Evolutionary conservation across 1,140 invertebrate genomes (phyloP).

Genomic region (Lordiphosa stackelbergi): DNA sequence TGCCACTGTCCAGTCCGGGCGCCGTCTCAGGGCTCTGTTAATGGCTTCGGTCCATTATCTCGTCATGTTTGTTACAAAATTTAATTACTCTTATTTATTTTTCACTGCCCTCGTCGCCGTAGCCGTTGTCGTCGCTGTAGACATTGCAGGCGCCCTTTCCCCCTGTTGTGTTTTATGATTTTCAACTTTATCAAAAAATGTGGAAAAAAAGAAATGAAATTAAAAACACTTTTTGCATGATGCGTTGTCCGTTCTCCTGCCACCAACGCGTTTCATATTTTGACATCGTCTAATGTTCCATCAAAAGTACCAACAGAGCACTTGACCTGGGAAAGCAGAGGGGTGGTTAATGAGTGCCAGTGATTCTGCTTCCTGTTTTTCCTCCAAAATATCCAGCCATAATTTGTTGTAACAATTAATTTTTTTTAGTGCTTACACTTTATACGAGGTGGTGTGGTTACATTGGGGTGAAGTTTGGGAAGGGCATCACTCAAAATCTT

Average conservation of each 20-base stretch:
- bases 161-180: conserved; percentile 63
- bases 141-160: conserved; percentile 2
- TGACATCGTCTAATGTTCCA: conserved; percentile 44
- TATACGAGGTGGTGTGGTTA: too few species aligned
- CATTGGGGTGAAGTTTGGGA: too few species aligned
- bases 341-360: conserved; percentile 1
- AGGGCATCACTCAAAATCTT: too few species aligned
- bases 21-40: conserved; percentile 52
- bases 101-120: conserved; percentile 35
- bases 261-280: conserved; percentile 21
- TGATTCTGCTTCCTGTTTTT: neutral
- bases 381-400: too few species aligned
- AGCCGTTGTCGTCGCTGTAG: conserved; percentile 2
- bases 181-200: conserved; percentile 67
- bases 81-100: conserved; percentile 77
- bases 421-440: too few species aligned
- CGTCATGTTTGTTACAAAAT: conserved; percentile 77
- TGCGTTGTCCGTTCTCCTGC: conserved; percentile 22
- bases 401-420: too few species aligned
- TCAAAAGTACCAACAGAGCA: conserved; percentile 43
- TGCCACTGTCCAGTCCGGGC: conserved; percentile 15
- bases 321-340: conserved; percentile 19
- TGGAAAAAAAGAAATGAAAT: conserved; percentile 62
- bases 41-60: conserved; percentile 77
- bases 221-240: conserved; percentile 65